These are phyloP conservation scores for Craseonycteris thonglongyai DNA, from an alignment of 2,113 vertebrate species.

Conservation along the genomic window DNA sequence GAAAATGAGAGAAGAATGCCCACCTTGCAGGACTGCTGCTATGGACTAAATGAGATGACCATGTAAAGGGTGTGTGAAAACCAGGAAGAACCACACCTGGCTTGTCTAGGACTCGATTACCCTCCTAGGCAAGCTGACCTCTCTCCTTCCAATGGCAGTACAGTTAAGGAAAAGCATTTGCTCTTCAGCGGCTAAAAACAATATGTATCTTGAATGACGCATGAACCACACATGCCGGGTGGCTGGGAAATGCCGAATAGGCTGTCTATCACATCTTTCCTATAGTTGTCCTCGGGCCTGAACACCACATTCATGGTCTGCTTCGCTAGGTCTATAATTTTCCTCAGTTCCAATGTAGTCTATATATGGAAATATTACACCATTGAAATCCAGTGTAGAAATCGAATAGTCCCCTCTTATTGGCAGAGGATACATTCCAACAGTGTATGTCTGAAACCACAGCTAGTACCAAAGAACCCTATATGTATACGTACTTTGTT, in stretches of 20 bases:
- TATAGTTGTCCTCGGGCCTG: accelerated
- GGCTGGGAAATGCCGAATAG: accelerated
- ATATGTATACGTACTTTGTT: too few relatives aligned
- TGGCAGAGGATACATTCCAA: background rate
- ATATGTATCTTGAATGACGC: accelerated
- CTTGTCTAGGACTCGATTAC: background rate
- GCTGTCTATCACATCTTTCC: background rate
- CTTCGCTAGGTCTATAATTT: background rate
- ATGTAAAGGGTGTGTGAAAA: background rate
- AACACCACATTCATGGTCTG: background rate
- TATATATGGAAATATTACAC: background rate
- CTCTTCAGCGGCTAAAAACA: background rate
- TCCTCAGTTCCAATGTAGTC: background rate
- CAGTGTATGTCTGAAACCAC: too few relatives aligned
- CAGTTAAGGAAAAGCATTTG: background rate
- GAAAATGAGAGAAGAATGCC: background rate
- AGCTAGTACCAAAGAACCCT: background rate
- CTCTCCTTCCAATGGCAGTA: background rate
- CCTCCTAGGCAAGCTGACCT: background rate
- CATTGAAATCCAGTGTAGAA: background rate
- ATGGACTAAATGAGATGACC: background rate
- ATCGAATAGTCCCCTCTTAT: background rate
- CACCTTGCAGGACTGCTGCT: background rate
- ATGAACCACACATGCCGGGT: accelerated
- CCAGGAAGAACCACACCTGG: background rate